Evolutionary conservation across 2,113 vertebrate species (phyloP).

Genomic region (Burhinus oedicnemus): DNA sequence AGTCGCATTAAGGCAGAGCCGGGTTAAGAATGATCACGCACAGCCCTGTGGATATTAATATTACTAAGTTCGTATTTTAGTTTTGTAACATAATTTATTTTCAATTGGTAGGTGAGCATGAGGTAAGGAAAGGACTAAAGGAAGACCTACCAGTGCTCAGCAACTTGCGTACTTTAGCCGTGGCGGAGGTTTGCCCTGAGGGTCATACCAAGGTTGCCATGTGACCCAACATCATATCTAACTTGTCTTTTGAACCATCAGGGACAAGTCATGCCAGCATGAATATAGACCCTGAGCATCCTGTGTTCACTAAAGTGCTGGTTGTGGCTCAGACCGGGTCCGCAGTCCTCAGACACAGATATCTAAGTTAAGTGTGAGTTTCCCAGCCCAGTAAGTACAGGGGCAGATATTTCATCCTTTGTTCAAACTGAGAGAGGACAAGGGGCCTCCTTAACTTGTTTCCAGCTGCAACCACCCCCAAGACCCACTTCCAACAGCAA

Average conservation of each 20-base stretch:
- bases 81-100: background rate
- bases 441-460: background rate
- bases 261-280: background rate
- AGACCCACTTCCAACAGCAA: background rate
- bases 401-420: background rate
- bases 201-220: background rate
- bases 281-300: background rate
- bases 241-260: background rate
- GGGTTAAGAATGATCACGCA: background rate
- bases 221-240: background rate
- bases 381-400: background rate
- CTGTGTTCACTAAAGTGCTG: background rate
- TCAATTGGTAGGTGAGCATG: background rate
- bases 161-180: background rate
- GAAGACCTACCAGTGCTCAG: background rate
- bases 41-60: background rate
- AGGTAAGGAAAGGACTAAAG: background rate
- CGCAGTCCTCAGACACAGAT: background rate
- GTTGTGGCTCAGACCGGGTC: fast-evolving
- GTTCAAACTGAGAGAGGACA: background rate
- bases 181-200: fast-evolving
- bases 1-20: background rate
- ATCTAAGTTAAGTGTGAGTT: background rate
- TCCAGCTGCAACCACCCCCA: background rate
- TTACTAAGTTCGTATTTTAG: background rate